Percentiles rank a stretch among this genome's conserved stretches.
phyloP scores from a whole-genome alignment of 2,113 vertebrate species.

The Galbula dea region DNA sequence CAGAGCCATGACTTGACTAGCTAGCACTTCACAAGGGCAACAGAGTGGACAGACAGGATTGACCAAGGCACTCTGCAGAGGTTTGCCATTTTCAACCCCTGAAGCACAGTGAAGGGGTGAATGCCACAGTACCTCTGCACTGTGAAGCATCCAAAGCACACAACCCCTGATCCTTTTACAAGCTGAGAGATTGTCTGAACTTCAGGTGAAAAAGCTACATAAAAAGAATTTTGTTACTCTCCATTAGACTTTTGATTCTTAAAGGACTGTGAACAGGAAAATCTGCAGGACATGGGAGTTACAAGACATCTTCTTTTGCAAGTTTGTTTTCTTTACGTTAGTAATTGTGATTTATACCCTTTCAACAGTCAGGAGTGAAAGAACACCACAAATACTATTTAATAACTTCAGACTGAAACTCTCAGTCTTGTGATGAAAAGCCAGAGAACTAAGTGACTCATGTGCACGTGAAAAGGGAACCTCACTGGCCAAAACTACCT shows the following conservation, averaged over 20 bases:
- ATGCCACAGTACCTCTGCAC: background rate
- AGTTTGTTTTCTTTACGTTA: background rate
- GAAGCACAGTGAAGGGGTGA: background rate
- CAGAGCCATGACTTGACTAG: background rate
- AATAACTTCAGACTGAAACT: background rate
- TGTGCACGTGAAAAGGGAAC: background rate
- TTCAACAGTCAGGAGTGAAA: background rate
- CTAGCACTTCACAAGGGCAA: rapidly evolving
- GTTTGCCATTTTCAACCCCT: background rate
- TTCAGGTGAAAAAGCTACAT: background rate
- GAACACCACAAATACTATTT: background rate
- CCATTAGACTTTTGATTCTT: background rate
- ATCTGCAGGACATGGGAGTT: background rate
- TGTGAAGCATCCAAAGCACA: background rate
- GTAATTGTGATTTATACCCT: background rate
- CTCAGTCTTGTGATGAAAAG: background rate
- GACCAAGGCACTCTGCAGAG: background rate
- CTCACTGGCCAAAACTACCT: background rate
- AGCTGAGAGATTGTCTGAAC: background rate
- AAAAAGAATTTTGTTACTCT: background rate
- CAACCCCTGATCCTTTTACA: background rate
- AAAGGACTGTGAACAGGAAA: background rate
- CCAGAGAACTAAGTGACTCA: background rate
- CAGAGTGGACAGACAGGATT: background rate
- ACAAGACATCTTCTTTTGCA: background rate